A percentile compares a stretch with the other conserved stretches of the same genome.
These are phyloP conservation scores for Empidonax alnorum DNA, from an alignment of 2,113 vertebrate species.

Conservation along the genomic window DNA sequence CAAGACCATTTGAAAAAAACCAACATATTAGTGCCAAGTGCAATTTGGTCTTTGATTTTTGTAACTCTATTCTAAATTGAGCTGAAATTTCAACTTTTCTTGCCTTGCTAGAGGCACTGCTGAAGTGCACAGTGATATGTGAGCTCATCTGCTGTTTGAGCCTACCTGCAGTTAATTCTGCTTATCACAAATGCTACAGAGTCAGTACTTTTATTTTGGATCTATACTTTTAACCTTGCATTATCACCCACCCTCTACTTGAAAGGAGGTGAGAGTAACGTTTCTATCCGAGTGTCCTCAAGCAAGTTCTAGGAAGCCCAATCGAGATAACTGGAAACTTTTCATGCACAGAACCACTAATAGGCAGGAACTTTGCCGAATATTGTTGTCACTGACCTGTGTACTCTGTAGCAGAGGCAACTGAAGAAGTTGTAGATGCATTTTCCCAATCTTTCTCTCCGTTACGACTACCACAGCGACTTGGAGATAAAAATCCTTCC, in stretches of 20 bases:
- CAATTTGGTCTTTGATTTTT: not conserved
- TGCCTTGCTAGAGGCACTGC: not conserved
- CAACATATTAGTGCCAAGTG: not conserved
- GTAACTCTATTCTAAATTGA: not conserved
- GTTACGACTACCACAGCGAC: slow-evolving; percentile 90
- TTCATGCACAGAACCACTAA: not conserved
- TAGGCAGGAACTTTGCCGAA: not conserved
- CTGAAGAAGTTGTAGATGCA: slow-evolving; percentile 93
- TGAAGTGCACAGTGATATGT: not conserved
- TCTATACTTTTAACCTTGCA: not conserved
- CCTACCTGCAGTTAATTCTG: not conserved
- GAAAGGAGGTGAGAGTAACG: not conserved
- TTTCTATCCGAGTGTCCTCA: not conserved
- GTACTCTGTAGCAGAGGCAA: slow-evolving; percentile 95
- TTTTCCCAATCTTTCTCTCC: slow-evolving; percentile 99
- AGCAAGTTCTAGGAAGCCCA: not conserved
- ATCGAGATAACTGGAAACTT: not conserved
- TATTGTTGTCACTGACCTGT: slow-evolving; percentile 79
- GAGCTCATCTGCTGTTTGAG: not conserved
- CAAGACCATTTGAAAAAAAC: not conserved
- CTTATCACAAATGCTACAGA: not conserved
- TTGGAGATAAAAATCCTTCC: slow-evolving; percentile 91
- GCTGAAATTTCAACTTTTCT: not conserved
- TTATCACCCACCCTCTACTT: not conserved
- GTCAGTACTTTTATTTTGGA: not conserved